Conservation (phyloP, 2,113 vertebrate species). For the Siniperca chuatsi region DNA sequence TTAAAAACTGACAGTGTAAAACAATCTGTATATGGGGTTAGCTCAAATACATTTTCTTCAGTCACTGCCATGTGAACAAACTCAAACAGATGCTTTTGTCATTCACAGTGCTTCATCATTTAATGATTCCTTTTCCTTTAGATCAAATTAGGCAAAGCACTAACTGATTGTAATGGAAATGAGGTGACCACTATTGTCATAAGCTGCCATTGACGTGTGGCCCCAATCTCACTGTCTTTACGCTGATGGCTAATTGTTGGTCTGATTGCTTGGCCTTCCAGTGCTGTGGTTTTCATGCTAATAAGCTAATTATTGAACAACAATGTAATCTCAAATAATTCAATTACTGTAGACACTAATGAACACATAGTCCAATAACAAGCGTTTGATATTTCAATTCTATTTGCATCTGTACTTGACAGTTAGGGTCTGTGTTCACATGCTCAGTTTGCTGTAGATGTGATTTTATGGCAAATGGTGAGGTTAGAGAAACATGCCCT, state of each 20-base stretch:
- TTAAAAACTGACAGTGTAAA: neutral
- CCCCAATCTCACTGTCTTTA: constrained; percentile 69
- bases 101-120: constrained; percentile 51
- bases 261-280: constrained; percentile 74
- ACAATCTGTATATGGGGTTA: neutral
- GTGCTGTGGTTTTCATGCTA: constrained; percentile 76
- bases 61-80: constrained; percentile 48
- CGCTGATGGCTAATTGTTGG: constrained; percentile 74
- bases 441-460: constrained; percentile 15
- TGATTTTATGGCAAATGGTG: constrained; percentile 15
- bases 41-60: constrained; percentile 14
- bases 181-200: constrained; percentile 77
- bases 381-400: constrained; percentile 67
- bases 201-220: constrained; percentile 59
- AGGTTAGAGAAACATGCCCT: constrained; percentile 29
- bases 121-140: constrained; percentile 62
- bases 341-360: constrained; percentile 77
- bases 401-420: constrained; percentile 46
- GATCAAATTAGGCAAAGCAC: constrained; percentile 73
- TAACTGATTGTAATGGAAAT: constrained; percentile 83
- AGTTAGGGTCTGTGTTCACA: constrained; percentile 23
- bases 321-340: constrained; percentile 78
- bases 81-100: constrained; percentile 54
- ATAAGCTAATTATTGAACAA: constrained; percentile 83
- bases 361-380: constrained; percentile 69